These are phyloP conservation scores for Eupithecia abbreviata DNA, from an alignment of 2,888 invertebrate species.

Conservation along the genomic window DNA sequence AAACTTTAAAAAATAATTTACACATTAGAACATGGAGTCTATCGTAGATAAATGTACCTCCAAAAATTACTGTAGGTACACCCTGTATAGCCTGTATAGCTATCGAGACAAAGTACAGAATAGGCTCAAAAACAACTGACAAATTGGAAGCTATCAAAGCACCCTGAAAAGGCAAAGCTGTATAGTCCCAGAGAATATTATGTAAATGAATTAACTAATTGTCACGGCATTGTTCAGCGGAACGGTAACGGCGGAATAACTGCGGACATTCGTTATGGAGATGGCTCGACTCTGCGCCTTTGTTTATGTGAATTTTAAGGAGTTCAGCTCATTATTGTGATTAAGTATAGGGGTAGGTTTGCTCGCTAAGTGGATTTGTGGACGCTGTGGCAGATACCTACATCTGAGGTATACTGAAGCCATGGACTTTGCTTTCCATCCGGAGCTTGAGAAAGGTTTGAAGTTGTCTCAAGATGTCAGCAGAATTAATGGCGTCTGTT, in stretches of 20 bases:
- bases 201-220: constrained; percentile 48
- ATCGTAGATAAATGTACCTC: too few species aligned
- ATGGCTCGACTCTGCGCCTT: constrained; percentile 32
- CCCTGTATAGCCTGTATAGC: not conserved
- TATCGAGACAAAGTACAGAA: constrained; percentile 2
- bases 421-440: not conserved
- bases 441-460: not conserved
- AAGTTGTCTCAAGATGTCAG: not conserved
- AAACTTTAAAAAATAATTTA: too few species aligned
- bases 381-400: not conserved
- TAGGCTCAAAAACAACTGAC: constrained; percentile 1
- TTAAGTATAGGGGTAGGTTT: constrained; percentile 36
- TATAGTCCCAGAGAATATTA: constrained; percentile 37
- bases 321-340: constrained; percentile 38
- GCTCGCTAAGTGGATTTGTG: not conserved
- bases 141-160: constrained; percentile 8
- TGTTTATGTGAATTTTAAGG: constrained; percentile 46
- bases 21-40: too few species aligned
- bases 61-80: too few species aligned
- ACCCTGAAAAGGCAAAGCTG: constrained; percentile 19
- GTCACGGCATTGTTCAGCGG: constrained; percentile 40
- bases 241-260: constrained; percentile 23
- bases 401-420: not conserved
- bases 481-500: not conserved
- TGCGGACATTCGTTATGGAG: constrained; percentile 37